A percentile compares a stretch with the other conserved stretches of the same genome.
Evolutionary conservation across 2,797 vertebrate species (phyloP).

Genomic region (Platyrinchus mystaceus): DNA sequence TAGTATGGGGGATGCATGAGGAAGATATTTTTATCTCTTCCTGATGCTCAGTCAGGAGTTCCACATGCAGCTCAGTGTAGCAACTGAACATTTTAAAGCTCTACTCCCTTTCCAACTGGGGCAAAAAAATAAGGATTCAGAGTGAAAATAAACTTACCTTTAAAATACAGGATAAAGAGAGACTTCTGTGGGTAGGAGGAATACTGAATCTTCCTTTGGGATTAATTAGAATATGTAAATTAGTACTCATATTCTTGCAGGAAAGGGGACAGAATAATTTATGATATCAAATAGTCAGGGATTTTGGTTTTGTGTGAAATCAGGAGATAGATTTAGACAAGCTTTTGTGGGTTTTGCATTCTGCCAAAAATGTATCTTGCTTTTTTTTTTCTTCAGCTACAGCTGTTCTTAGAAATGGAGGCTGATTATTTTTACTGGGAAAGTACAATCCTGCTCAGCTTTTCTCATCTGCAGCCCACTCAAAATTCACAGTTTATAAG

Average conservation of each 20-base stretch:
- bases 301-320: constrained; percentile 4
- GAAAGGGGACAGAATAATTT: constrained; percentile 12
- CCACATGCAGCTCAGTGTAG: not conserved
- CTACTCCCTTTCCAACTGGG: not conserved
- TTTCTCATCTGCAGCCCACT: constrained; percentile 1
- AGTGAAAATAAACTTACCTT: not conserved
- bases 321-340: constrained; percentile 1
- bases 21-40: not conserved
- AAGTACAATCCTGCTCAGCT: not conserved
- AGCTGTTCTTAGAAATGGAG: constrained; percentile 23
- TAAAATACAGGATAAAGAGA: not conserved
- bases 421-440: constrained; percentile 5
- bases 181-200: not conserved
- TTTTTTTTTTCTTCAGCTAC: not conserved
- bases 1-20: not conserved
- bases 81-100: not conserved
- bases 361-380: not conserved
- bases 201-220: constrained; percentile 11
- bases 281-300: not conserved
- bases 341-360: not conserved
- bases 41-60: not conserved
- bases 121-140: not conserved
- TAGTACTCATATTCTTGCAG: not conserved
- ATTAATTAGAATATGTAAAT: constrained; percentile 49
- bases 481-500: constrained; percentile 1